Conservation (phyloP, 92 coral and sea anemone genomes). For the Muricea muricata region DNA sequence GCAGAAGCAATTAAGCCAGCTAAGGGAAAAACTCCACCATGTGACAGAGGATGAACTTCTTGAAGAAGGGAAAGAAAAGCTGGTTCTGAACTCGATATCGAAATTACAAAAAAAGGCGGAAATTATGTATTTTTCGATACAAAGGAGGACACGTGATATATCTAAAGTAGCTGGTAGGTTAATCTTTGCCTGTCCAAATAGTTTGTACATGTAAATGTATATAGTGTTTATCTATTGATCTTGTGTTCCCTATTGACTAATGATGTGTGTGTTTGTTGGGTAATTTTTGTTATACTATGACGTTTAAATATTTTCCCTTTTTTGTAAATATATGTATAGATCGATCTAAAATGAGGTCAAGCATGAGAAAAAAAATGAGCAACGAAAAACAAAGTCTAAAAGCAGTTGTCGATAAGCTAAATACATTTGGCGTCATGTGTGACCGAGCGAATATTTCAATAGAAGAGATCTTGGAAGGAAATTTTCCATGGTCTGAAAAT, state of each 20-base stretch:
- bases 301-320: not conserved
- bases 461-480: not conserved
- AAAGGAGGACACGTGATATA: conserved; percentile 28
- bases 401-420: not conserved
- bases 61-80: not conserved
- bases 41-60: conserved; percentile 10
- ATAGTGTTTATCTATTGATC: no score
- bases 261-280: not conserved
- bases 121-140: conserved; percentile 12
- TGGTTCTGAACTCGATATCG: not conserved
- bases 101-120: conserved; percentile 21
- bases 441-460: not conserved
- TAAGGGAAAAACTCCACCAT: not conserved
- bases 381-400: not conserved
- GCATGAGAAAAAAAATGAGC: conserved; percentile 20
- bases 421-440: not conserved
- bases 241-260: no score
- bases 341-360: conserved; percentile 32
- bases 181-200: not conserved
- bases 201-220: no score
- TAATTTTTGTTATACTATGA: not conserved
- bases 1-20: not conserved
- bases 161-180: conserved; percentile 19
- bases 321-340: not conserved
- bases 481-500: not conserved